phyloP scores from a whole-genome alignment of 2,113 vertebrate genomes.

The Lamprologus ornatipinnis region DNA sequence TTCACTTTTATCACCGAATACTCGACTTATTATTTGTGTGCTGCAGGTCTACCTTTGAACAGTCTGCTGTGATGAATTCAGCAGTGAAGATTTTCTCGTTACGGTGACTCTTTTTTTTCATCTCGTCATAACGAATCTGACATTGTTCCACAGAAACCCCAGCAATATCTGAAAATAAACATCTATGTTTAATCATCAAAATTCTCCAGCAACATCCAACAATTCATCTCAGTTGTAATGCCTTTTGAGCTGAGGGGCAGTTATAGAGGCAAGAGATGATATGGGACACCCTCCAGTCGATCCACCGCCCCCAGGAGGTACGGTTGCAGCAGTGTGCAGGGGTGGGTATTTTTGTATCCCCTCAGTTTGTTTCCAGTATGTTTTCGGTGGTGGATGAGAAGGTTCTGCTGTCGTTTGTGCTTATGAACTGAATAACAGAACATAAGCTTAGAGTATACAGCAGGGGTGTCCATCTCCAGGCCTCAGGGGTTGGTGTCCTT shows the following conservation, averaged over 20 bases:
- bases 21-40: not conserved
- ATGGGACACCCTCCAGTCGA: not conserved
- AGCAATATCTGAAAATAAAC: constrained; percentile 80
- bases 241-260: not conserved
- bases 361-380: not conserved
- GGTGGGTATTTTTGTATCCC: accelerated
- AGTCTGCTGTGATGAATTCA: constrained; percentile 91
- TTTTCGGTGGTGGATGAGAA: not conserved
- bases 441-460: not conserved
- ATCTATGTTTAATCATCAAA: not conserved
- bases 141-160: constrained; percentile 91
- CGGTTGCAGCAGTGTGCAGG: accelerated
- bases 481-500: not conserved
- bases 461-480: accelerated
- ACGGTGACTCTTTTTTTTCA: constrained; percentile 76
- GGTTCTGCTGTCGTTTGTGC: not conserved
- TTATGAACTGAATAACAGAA: not conserved
- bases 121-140: constrained; percentile 84
- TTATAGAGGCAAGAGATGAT: not conserved
- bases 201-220: not conserved
- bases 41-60: constrained; percentile 78
- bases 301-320: not conserved
- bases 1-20: accelerated
- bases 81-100: constrained; percentile 81
- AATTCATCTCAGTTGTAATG: accelerated